phyloP scores from a whole-genome alignment of 2,113 vertebrate species.

The Nothobranchius furzeri region DNA sequence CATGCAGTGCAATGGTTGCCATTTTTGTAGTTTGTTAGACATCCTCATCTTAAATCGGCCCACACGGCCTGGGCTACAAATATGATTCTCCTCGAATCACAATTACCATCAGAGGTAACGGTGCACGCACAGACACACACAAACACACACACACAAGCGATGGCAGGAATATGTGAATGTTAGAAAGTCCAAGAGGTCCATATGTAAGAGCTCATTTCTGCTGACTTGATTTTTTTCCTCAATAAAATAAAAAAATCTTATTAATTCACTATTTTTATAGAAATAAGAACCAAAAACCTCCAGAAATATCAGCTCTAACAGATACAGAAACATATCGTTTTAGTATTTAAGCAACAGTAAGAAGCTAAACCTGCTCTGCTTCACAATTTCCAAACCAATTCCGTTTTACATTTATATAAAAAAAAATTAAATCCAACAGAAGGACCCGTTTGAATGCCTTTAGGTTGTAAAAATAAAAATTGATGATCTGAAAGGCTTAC shows the following conservation, averaged over 20 bases:
- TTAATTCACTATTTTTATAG: constrained; percentile 22
- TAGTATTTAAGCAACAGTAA: constrained; percentile 20
- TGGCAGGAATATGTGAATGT: constrained; percentile 73
- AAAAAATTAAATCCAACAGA: background rate
- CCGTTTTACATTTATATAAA: background rate
- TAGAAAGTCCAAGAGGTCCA: constrained; percentile 45
- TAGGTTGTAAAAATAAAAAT: too few relatives aligned
- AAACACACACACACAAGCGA: constrained; percentile 46
- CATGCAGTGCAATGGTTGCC: constrained; percentile 73
- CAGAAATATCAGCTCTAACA: constrained; percentile 22
- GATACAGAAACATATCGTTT: constrained; percentile 19
- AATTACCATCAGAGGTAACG: constrained; percentile 67
- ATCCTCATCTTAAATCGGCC: constrained; percentile 49
- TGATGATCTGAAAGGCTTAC: constrained; percentile 40
- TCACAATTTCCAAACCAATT: background rate
- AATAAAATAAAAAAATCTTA: background rate
- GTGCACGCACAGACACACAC: background rate
- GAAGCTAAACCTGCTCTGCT: background rate
- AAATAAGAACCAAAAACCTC: constrained; percentile 15
- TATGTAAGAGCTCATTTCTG: constrained; percentile 39
- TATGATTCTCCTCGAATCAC: constrained; percentile 61
- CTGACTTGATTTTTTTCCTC: background rate
- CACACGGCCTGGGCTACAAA: constrained; percentile 59
- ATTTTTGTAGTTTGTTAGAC: constrained; percentile 59
- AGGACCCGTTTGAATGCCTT: too few relatives aligned